Evolutionary conservation across 2,888 invertebrate species (phyloP).

Genomic region (Drosophila pegasa): DNA sequence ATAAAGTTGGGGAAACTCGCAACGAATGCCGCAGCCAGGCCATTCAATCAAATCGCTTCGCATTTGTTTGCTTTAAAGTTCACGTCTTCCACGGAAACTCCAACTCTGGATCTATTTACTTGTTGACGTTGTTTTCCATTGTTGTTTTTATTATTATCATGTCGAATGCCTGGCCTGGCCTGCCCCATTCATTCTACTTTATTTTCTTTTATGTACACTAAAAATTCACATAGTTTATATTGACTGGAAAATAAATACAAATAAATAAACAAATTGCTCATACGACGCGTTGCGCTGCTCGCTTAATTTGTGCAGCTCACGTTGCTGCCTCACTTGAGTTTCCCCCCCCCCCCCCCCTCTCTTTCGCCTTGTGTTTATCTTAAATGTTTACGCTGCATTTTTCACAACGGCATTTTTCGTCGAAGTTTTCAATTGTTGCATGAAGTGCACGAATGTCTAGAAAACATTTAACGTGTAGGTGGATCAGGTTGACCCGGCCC

Average conservation of each 20-base stretch:
- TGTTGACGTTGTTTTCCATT: constrained; percentile 49
- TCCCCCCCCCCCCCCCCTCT: not conserved
- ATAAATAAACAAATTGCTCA: constrained; percentile 75
- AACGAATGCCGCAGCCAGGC: constrained; percentile 1
- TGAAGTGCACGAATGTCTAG: constrained; percentile 38
- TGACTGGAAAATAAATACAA: constrained; percentile 84
- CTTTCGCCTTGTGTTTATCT: constrained; percentile 55
- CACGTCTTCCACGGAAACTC: constrained; percentile 46
- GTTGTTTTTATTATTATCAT: constrained; percentile 56
- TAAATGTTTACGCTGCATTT: constrained; percentile 75
- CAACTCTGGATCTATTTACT: constrained; percentile 78
- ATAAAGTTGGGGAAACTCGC: constrained; percentile 8
- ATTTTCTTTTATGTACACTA: constrained; percentile 75
- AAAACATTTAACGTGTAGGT: constrained; percentile 32
- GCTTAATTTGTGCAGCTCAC: constrained; percentile 70
- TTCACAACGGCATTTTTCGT: constrained; percentile 71
- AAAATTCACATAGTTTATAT: constrained; percentile 84
- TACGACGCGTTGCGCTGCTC: constrained; percentile 68
- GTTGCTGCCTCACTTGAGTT: constrained; percentile 25
- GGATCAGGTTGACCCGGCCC: constrained; percentile 7
- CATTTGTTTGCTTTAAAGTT: constrained; percentile 51
- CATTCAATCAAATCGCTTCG: not conserved
- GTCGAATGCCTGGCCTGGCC: constrained; percentile 22
- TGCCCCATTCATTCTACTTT: constrained; percentile 38
- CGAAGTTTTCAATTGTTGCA: constrained; percentile 73